A percentile compares a stretch with the other conserved stretches of the same genome.
Conservation (phyloP, 92 coral and sea anemone species). For the Epizoanthus ramosus region DNA sequence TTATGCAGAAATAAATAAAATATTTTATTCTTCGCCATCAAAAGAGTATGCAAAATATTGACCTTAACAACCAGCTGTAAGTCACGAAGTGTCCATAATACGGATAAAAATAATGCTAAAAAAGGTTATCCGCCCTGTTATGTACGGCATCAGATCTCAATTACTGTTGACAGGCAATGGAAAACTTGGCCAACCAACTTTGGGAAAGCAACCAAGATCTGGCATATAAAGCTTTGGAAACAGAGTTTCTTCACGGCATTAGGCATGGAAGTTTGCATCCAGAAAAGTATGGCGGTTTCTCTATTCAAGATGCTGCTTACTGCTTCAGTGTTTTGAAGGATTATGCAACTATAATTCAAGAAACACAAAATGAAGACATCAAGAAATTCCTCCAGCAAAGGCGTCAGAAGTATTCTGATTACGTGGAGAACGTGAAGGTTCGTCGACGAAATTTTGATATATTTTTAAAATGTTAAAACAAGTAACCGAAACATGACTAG, state of each 20-base stretch:
- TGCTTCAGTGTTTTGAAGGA: neutral
- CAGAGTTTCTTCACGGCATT: neutral
- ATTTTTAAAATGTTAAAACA: too few relatives aligned
- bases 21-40: too few relatives aligned
- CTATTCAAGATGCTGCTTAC: neutral
- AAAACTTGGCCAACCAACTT: neutral
- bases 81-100: too few relatives aligned
- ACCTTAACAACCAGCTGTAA: too few relatives aligned
- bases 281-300: neutral
- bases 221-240: slow-evolving; percentile 2
- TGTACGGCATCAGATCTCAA: neutral
- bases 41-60: too few relatives aligned
- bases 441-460: neutral
- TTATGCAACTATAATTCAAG: neutral
- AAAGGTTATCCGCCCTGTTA: too few relatives aligned
- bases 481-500: too few relatives aligned
- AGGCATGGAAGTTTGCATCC: slow-evolving; percentile 5
- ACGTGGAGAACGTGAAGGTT: neutral
- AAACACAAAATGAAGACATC: neutral
- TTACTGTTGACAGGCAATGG: neutral
- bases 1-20: too few relatives aligned
- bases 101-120: too few relatives aligned
- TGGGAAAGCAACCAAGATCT: neutral
- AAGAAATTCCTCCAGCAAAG: neutral
- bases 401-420: neutral